Base-by-base conservation (phyloP, 2,888 invertebrate genomes). In the Pollenia griseotomentosa region DNA sequence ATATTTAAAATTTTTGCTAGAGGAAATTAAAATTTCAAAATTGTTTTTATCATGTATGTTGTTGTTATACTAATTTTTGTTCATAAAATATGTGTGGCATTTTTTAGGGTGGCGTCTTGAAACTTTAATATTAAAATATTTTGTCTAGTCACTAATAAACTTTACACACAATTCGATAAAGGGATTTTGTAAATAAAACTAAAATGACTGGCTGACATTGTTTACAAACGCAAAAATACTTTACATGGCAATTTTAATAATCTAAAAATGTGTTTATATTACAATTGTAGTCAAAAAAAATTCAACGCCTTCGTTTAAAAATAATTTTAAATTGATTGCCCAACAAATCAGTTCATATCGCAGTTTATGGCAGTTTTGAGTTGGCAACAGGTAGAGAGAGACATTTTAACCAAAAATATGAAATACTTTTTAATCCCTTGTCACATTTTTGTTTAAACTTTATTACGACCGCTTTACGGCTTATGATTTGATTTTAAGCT, bases 401-500 rank as follows among this genome's bases (percentile, higher is more conserved):
- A 65, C 71, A 77, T 42, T 19, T 10, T 1, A 61, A 70, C 42
- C 46, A 42, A 65, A 66, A 55, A 48, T 66, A 71, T 66, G 9
- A 63, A 42, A 70, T 23, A 33, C n/a, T 59, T 33, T 51, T 80
- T 86, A 86, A 83, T 83, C 83, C 80, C 77, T 73, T 77, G 75
- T 68, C 81, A 77, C 16, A 80, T 33, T 16, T 70, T 48, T 40
- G 48, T 42, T 70, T 61, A 6, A 59, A 9, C 4, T 33, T 79
- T 16, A 44, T 19, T 53, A 33, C 4, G 40, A 70, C 14, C 68
- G 71, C 73, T 68, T 68, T 55, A 59, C 53, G 51, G 44, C n/a
- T 66, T 85, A 70, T 70, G 87, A 90, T 90, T 89, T 88, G 83
- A 86, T 89, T 90, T 89, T 91, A 88, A 53, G 16, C 12, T 0